A percentile compares a stretch with the other conserved stretches of the same genome.
Evolutionary conservation across 2,888 invertebrate species (phyloP).

Genomic region (Ditylenchus weischeri): DNA sequence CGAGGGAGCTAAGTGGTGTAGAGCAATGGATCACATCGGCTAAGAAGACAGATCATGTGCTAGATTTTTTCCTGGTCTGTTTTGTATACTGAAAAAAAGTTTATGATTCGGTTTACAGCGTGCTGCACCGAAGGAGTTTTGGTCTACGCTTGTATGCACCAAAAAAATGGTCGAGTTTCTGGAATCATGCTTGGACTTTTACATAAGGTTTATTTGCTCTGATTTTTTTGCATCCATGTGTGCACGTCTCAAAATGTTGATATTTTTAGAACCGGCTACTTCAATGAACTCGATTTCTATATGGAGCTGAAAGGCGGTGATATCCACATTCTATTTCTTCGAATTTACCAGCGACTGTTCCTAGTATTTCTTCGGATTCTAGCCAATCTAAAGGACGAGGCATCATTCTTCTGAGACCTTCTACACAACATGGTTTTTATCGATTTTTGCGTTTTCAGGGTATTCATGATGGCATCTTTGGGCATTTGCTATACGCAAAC

Average conservation of each 20-base stretch:
- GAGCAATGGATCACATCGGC: too few species aligned
- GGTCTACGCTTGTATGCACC: constrained; percentile 3
- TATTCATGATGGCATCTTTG: neutral
- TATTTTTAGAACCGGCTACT: neutral
- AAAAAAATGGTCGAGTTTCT: neutral
- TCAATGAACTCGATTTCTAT: constrained; percentile 3
- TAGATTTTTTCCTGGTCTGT: too few species aligned
- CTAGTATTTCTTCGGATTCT: constrained; percentile 2
- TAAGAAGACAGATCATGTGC: too few species aligned
- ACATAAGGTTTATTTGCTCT: neutral
- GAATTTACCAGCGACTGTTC: neutral
- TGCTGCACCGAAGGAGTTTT: neutral
- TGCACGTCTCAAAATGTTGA: neutral
- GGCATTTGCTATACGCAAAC: neutral
- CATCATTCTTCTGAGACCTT: neutral
- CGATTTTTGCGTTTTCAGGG: constrained; percentile 1
- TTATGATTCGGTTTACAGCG: too few species aligned
- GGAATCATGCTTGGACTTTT: constrained; percentile 11
- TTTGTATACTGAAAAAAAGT: too few species aligned
- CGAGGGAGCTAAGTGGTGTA: too few species aligned
- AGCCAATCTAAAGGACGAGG: constrained; percentile 3
- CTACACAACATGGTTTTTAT: neutral
- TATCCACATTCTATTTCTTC: neutral
- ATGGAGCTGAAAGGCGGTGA: neutral
- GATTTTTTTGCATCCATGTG: neutral